Evolutionary conservation across 2,797 vertebrate genomes (phyloP).

Genomic region (Diceros bicornis): DNA sequence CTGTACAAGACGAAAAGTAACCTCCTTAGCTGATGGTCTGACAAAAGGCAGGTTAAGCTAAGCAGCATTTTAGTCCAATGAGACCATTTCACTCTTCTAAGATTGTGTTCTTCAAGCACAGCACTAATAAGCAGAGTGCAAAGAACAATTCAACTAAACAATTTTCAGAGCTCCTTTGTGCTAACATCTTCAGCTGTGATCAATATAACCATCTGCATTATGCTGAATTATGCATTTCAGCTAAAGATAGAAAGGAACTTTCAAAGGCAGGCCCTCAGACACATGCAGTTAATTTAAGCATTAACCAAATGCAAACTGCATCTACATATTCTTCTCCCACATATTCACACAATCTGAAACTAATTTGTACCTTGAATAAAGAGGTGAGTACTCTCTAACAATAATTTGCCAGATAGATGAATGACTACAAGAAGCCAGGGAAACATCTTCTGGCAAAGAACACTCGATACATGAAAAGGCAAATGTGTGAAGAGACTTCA

Average conservation of each 20-base stretch:
- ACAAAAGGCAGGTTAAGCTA: slow-evolving; percentile 82
- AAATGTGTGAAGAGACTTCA: slow-evolving; percentile 77
- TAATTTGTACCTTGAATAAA: slow-evolving; percentile 88
- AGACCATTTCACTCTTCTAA: slow-evolving; percentile 83
- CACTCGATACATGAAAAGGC: slow-evolving; percentile 74
- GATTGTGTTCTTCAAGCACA: slow-evolving; percentile 80
- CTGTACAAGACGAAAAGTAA: slow-evolving; percentile 80
- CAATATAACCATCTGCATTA: slow-evolving; percentile 82
- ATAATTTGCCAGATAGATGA: slow-evolving; percentile 85
- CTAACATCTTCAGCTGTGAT: slow-evolving; percentile 86
- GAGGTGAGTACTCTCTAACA: slow-evolving; percentile 86
- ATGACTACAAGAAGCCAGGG: slow-evolving; percentile 80
- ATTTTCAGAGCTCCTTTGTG: slow-evolving; percentile 85
- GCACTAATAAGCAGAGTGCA: slow-evolving; percentile 81
- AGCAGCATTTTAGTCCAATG: slow-evolving; percentile 86
- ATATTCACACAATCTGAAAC: slow-evolving; percentile 87
- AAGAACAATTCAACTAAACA: slow-evolving; percentile 86
- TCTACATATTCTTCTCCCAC: slow-evolving; percentile 84
- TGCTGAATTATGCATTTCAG: slow-evolving; percentile 85
- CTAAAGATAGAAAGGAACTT: slow-evolving; percentile 87
- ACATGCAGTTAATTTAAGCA: slow-evolving; percentile 88
- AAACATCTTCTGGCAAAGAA: slow-evolving; percentile 80
- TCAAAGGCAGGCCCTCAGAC: slow-evolving; percentile 84
- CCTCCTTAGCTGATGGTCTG: slow-evolving; percentile 75
- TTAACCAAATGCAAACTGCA: slow-evolving; percentile 84